A percentile compares a stretch with the other conserved stretches of the same genome.
Conservation (phyloP, 1,140 invertebrate species). For the Polypedilum vanderplanki region DNA sequence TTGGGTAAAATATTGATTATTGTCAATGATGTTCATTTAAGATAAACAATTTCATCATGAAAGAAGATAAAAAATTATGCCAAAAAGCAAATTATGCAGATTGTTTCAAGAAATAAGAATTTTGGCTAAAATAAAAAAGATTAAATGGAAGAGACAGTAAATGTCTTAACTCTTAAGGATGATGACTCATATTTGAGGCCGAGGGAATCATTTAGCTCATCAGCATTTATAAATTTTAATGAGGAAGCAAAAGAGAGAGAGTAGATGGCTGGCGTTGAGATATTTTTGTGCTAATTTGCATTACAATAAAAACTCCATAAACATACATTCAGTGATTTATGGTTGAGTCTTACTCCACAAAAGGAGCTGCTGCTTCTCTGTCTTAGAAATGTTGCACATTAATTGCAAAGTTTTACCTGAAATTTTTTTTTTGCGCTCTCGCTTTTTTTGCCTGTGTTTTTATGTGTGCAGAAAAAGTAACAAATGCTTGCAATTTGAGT, state of each 20-base stretch:
- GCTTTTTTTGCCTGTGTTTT: background rate
- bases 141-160: too few species aligned
- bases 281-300: background rate
- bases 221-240: background rate
- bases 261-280: background rate
- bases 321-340: slow-evolving; percentile 11
- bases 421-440: background rate
- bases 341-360: background rate
- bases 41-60: too few species aligned
- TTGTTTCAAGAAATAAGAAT: too few species aligned
- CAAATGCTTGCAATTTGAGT: slow-evolving; percentile 9
- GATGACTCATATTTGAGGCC: background rate
- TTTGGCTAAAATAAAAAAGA: too few species aligned
- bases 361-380: too few species aligned
- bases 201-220: background rate
- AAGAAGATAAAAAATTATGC: too few species aligned
- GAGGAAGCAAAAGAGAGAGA: background rate
- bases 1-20: too few species aligned
- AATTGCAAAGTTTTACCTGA: background rate
- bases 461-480: background rate
- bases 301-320: background rate
- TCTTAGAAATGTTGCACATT: background rate
- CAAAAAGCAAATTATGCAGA: too few species aligned
- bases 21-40: too few species aligned
- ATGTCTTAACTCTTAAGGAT: background rate